Base-by-base conservation (phyloP, 2,113 vertebrate genomes). In the Dasyprocta punctata region DNA sequence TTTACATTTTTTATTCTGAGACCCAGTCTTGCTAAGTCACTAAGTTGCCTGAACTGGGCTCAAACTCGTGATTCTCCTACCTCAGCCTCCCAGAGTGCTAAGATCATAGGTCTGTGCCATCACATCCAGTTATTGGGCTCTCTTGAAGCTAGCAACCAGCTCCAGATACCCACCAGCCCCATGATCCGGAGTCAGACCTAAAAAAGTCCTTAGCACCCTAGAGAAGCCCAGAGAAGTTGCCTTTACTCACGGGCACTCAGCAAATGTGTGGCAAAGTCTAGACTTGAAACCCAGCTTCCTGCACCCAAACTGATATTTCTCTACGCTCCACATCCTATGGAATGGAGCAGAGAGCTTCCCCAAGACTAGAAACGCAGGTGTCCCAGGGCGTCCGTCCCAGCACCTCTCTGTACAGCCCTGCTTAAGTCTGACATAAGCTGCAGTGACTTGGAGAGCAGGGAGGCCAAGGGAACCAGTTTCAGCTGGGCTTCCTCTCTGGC, bases 301-400 rank as follows among this genome's bases (percentile, higher is more conserved):
- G 16, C 36, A 11, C 9, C 52, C 14, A 13, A 1, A 1, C 61
- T 19, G 33, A 12, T 3, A 5, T 41, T 47, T 49, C 77, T 69
- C 36, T n/a, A 17, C 33, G 13, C 38, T 38, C n/a, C 44, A 20
- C 11, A 13, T 1, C 0, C 11, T 58, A 16, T 0, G 1, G 26
- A 8, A 3, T 19, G 30, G 38, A 44, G 38, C 12, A 54, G 19
- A 26, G n/a, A 19, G 82, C 61, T 86, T 83, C 90, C 63, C 1
- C 7, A 11, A 14, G 83, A 30, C 82, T 73, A 30, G 81, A 86
- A 65, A 89, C 5, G n/a, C 13, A 52, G 85, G 30, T 49, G 2
- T 44, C 54, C 26, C 7, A 24, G 30, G 41, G 44, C 5, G 17
- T 16, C 54, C 54, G 17, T 56, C 54, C 54, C 17, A 16, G 17